Evolutionary conservation across 2,888 invertebrate species (phyloP).

Genomic region (Eurytoma adleriae): DNA sequence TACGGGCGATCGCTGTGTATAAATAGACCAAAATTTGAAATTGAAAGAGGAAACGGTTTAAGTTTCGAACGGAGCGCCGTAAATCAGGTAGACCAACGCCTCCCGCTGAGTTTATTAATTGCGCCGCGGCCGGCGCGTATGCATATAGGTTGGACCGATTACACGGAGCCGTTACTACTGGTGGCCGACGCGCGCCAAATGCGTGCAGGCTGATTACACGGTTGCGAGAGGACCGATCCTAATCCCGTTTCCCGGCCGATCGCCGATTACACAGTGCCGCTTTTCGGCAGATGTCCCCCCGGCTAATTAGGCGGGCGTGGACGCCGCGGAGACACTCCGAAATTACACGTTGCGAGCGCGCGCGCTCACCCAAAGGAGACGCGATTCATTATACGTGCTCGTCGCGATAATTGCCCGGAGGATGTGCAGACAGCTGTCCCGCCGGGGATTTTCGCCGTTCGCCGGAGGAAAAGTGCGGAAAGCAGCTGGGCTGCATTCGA

Average conservation of each 20-base stretch:
- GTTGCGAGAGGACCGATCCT: slow-evolving; percentile 27
- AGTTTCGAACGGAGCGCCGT: too few relatives aligned
- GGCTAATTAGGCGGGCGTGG: slow-evolving; percentile 69
- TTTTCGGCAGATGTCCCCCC: slow-evolving; percentile 66
- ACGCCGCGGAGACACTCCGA: slow-evolving; percentile 44
- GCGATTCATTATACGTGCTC: slow-evolving; percentile 69
- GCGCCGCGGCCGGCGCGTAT: too few relatives aligned
- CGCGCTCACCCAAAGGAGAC: slow-evolving; percentile 70
- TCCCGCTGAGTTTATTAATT: too few relatives aligned
- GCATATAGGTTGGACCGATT: background rate
- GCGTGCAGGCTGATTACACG: slow-evolving; percentile 11
- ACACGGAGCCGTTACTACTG: background rate
- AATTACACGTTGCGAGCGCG: slow-evolving; percentile 71
- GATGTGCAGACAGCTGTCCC: background rate
- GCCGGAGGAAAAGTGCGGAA: too few relatives aligned
- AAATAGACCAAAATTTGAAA: too few relatives aligned
- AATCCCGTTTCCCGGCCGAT: slow-evolving; percentile 44
- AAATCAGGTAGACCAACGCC: too few relatives aligned
- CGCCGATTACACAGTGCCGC: slow-evolving; percentile 18
- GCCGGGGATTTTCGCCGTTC: slow-evolving; percentile 3
- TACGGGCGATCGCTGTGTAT: too few relatives aligned
- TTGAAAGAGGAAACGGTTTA: too few relatives aligned
- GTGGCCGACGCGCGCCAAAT: background rate
- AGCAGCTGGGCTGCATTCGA: too few relatives aligned
- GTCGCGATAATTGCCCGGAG: slow-evolving; percentile 4